Evolutionary conservation across 2,113 vertebrate species (phyloP).

Genomic region (Forbesichthys papilliferus): DNA sequence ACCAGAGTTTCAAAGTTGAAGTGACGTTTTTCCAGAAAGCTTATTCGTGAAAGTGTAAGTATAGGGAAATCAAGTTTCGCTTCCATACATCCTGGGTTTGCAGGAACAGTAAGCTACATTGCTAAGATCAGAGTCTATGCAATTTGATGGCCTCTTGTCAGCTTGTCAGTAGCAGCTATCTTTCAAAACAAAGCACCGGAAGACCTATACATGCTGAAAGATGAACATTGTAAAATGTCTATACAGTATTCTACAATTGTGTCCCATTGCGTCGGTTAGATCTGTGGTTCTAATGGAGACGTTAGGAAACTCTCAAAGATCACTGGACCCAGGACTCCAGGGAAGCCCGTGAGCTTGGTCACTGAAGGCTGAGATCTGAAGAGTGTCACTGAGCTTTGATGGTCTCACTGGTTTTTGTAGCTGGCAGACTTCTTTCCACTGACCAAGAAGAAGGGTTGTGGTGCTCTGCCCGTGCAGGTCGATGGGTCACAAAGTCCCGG

Average conservation of each 20-base stretch:
- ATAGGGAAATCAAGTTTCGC: constrained; percentile 15
- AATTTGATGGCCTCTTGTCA: constrained; percentile 30
- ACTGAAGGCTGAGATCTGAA: constrained; percentile 49
- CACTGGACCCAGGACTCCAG: constrained; percentile 16
- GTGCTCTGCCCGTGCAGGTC: constrained; percentile 70
- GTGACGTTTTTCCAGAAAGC: constrained; percentile 9
- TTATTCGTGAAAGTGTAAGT: constrained; percentile 29
- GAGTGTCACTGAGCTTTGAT: constrained; percentile 29
- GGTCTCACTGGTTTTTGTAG: constrained; percentile 69
- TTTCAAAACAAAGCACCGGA: constrained; percentile 35
- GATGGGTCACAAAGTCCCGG: constrained; percentile 81
- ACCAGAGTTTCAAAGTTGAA: constrained; percentile 1
- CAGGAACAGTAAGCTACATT: constrained; percentile 1
- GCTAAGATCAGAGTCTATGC: neutral
- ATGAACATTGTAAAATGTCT: constrained; percentile 45
- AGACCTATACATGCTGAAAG: constrained; percentile 34
- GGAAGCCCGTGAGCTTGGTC: constrained; percentile 20
- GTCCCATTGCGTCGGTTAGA: constrained; percentile 38
- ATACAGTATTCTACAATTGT: constrained; percentile 64
- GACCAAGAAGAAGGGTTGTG: constrained; percentile 70
- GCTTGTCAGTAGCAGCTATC: constrained; percentile 41
- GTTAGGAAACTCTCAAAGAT: constrained; percentile 44
- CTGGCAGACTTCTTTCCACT: constrained; percentile 73
- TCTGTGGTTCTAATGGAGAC: constrained; percentile 33
- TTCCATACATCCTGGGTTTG: neutral